Evolutionary conservation across 2,888 invertebrate species (phyloP), one percentile per base, ranked within the genome.

Genomic region (Parnassius smintheus): DNA sequence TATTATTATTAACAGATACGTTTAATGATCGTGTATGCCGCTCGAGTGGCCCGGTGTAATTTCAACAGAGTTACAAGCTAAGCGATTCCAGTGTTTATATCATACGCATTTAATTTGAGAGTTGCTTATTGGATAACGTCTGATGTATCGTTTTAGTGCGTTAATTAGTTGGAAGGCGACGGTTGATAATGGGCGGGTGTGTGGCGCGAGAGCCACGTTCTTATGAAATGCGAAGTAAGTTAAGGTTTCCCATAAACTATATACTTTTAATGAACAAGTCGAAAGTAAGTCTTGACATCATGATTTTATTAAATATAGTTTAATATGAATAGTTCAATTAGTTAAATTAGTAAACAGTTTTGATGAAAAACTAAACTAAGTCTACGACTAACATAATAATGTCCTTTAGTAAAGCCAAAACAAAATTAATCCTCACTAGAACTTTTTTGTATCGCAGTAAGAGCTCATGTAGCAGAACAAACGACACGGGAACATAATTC

Each of bases 11-110:
- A 88, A 86, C 88, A 69, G 66, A 70, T 68, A 85, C 85, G 83
- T 85, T 86, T 87, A 86, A 88, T 86, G 86, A 86, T 83, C 82
- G 85, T 82, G 81, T 83, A 82, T 83, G 81, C 49, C 18, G 49
- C 49, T 13, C 49, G 49, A 49, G 13, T 9, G 49, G 49, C 80
- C 76, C 59, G 64, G 22, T 57, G 61, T 56, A 64, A 67, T 58
- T 65, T 58, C 61, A 65, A 55, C 50, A 49, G 51, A n/a, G 49
- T 25, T 13, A 44, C 41, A 13, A 42, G 45, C 62, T 35, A 56
- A 46, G 64, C 67, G 59, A 68, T 62, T 68, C 57, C 48, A 57
- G 65, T 59, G 59, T 65, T 67, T 78, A 77, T 72, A 77, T 81
- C 80, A 82, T 79, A 46, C 2, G 41, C 8, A 72, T 71, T 80